Conservation (phyloP, 1,140 invertebrate species). For the Gonatopus flavifemur region DNA sequence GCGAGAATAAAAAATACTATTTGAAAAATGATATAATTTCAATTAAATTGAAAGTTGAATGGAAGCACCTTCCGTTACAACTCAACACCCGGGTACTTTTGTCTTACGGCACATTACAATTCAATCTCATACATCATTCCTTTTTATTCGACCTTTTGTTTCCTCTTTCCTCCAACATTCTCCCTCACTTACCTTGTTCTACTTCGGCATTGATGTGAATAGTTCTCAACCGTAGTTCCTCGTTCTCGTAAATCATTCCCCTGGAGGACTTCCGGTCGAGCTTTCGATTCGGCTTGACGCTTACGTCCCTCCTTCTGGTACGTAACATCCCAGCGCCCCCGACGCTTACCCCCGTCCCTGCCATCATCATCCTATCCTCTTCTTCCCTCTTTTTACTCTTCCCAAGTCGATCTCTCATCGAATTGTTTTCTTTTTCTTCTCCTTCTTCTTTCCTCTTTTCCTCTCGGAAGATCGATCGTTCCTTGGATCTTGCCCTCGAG, state of each 20-base stretch:
- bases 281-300: conserved; percentile 72
- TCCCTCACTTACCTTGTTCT: conserved; percentile 73
- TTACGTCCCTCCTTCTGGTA: conserved; percentile 69
- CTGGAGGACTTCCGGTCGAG: conserved; percentile 81
- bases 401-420: too few relatives aligned
- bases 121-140: too few relatives aligned
- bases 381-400: background rate
- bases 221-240: conserved; percentile 83
- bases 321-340: conserved; percentile 64
- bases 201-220: conserved; percentile 93
- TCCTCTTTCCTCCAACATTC: background rate
- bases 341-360: conserved; percentile 40
- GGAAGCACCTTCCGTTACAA: too few relatives aligned
- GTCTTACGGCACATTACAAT: too few relatives aligned
- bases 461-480: too few relatives aligned
- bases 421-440: background rate
- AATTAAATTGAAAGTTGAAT: too few relatives aligned
- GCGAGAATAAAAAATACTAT: too few relatives aligned
- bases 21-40: too few relatives aligned
- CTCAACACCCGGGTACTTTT: too few relatives aligned
- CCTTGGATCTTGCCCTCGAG: too few relatives aligned
- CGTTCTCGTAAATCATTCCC: conserved; percentile 89
- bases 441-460: conserved; percentile 2
- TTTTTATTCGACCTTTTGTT: too few relatives aligned
- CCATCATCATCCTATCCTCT: conserved; percentile 42